Evolutionary conservation across 2,113 vertebrate species (phyloP), one percentile per base, ranked within the genome.

Genomic region (Chauna torquata): DNA sequence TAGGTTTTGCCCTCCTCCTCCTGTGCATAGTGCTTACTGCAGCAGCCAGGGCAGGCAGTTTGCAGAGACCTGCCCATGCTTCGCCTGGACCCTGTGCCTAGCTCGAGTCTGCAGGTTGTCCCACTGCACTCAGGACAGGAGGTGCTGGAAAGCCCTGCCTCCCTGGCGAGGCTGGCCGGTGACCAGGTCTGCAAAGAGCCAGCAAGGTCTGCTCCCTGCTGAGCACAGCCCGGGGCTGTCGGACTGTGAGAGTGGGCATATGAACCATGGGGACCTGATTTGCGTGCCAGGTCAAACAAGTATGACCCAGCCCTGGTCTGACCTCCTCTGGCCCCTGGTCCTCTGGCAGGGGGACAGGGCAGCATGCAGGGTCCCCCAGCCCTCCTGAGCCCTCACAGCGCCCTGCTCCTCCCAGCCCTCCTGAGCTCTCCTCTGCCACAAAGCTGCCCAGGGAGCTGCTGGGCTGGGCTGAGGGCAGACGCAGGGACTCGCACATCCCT

Each of bases 131-230:
- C n/a, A n/a, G n/a, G n/a, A n/a, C n/a, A n/a, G n/a, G n/a, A 50
- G 44, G 40, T 49, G 40, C 7, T n/a, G 2, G 28, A 30, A 24
- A 66, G 24, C 18, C 19, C 19, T 8, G 23, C 36, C 25, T 16
- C 52, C 27, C 40, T 5, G 1, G 38, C 27, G 49, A 40, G n/a
- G n/a, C 19, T 0, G 0, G 47, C 2, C 0, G 3, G 24, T 22
- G 28, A 47, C 16, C 1, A 2, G 24, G 8, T 42, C 71, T 40
- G 71, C 64, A n/a, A 71, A 54, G 0, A 3, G 54, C 32, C 45
- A 30, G 38, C 45, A 36, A n/a, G 42, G 22, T 58, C 45, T 86
- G 50, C 30, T n/a, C n/a, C n/a, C n/a, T n/a, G n/a, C n/a, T n/a
- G n/a, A n/a, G n/a, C n/a, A n/a, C n/a, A n/a, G n/a, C n/a, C n/a